phyloP scores from a whole-genome alignment of 1,140 invertebrate species.

The Hirudo medicinalis region DNA sequence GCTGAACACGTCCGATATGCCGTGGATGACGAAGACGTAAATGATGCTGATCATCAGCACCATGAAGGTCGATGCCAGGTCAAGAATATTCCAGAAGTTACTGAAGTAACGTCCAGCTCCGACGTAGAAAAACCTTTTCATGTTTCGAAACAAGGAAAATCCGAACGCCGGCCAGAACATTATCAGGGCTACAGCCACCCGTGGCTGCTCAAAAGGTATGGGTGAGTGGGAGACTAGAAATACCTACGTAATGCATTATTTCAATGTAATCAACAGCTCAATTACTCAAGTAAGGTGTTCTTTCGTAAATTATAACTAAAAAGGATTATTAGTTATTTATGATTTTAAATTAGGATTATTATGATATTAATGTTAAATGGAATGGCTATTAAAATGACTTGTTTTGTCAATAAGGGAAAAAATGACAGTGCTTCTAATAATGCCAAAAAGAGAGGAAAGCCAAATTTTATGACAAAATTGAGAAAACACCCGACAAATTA shows the following conservation, averaged over 20 bases:
- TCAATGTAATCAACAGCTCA: too few species aligned
- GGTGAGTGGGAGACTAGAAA: neutral
- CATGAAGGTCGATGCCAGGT: neutral
- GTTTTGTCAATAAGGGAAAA: neutral
- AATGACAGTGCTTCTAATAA: too few species aligned
- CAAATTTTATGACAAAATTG: neutral
- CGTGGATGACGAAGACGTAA: neutral
- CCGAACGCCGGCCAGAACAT: constrained; percentile 4
- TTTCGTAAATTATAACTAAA: too few species aligned
- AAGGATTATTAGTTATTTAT: too few species aligned
- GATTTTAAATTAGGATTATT: too few species aligned
- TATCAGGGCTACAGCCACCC: neutral
- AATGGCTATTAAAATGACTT: neutral
- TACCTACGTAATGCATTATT: neutral
- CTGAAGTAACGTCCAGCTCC: constrained; percentile 1
- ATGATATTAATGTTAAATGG: too few species aligned
- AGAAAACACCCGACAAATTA: neutral
- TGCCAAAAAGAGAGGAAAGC: neutral
- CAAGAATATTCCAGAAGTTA: constrained; percentile 2
- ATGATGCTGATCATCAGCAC: constrained; percentile 1
- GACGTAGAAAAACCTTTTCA: constrained; percentile 4
- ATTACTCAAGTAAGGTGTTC: too few species aligned
- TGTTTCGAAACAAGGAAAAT: constrained; percentile 1
- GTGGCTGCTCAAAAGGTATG: neutral
- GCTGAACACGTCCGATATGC: neutral